Percentiles rank a stretch among this genome's conserved stretches.
phyloP scores from a whole-genome alignment of 2,113 vertebrate species.

The Lampris incognitus region DNA sequence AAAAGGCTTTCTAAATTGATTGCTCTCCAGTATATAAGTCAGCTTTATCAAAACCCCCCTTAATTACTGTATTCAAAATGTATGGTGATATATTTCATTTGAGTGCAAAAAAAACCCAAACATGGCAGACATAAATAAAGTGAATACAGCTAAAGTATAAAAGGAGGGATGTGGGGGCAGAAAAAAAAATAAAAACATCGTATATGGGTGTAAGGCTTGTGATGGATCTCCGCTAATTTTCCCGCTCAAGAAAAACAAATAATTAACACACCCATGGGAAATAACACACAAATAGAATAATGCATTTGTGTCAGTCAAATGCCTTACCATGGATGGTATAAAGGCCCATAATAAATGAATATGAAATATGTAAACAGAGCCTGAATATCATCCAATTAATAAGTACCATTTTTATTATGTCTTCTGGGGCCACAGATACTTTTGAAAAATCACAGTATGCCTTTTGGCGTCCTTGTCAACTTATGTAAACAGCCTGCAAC shows the following conservation, averaged over 20 bases:
- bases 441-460: constrained; percentile 63
- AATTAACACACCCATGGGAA: constrained; percentile 71
- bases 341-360: constrained; percentile 76
- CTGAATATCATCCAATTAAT: constrained; percentile 74
- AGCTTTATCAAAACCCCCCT: constrained; percentile 59
- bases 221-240: constrained; percentile 74
- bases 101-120: constrained; percentile 43
- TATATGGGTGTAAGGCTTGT: constrained; percentile 63
- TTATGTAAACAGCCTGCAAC: constrained; percentile 76
- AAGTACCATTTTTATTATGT: constrained; percentile 68
- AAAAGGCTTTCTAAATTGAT: constrained; percentile 46
- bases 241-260: constrained; percentile 74
- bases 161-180: not conserved
- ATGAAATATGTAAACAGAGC: constrained; percentile 73
- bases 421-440: constrained; percentile 69
- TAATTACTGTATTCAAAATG: constrained; percentile 65
- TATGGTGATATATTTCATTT: constrained; percentile 59
- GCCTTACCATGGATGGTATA: constrained; percentile 58
- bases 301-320: constrained; percentile 80
- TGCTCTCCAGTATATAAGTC: constrained; percentile 40
- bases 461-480: constrained; percentile 71
- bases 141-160: constrained; percentile 25
- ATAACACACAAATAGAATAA: constrained; percentile 79
- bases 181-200: constrained; percentile 23
- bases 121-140: constrained; percentile 50